Base-by-base conservation (phyloP, 2,113 vertebrate genomes). In the Serinus canaria region DNA sequence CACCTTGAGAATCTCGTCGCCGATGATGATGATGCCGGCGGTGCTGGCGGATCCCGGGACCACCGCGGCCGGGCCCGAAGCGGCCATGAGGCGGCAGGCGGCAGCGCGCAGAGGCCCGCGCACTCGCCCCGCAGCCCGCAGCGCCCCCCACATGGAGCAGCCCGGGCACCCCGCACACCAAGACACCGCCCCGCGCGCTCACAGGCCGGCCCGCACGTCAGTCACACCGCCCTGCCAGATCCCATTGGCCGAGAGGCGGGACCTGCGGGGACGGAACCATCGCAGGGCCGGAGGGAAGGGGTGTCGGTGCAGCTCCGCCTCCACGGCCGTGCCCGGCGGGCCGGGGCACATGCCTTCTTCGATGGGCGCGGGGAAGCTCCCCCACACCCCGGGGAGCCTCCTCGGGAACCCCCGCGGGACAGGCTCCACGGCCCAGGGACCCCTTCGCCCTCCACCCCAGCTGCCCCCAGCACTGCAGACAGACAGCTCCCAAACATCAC, bases 1-100 rank as follows among this genome's bases (percentile, higher is more conserved):
- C 94, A 99, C 99, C 99, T 99, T 99, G 53, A 99, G 98, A 89
- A 99, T 99, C 97, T 99, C 99, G 91, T 99, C 99, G 67, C 99
- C 99, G 33, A 99, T 98, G 84, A 99, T 97, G 94, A 99, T 98
- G 95, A 99, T 99, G 44, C 99, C 99, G 5, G 99, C 99, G 10
- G 99, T 99, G 92, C 97, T 95, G 10, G 67, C 53, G 79, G 93
- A 90, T 15, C 93, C 90, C 78, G n/a, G 76, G n/a, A 90, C 49
- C 31, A 18, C 37, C 72, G 98, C 98, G 98, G 98, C 98, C 66
- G 96, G 88, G 62, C 96, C 92, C 58, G 98, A 82, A 7, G 97
- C 94, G 14, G 98, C 98, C 99, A 99, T 99, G 78, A 92, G 81
- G 76, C 96, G 96, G 63, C 97, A 89, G 13, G 97, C 97, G 68